phyloP scores from a whole-genome alignment of 2,797 vertebrate species.

The Merluccius polli region DNA sequence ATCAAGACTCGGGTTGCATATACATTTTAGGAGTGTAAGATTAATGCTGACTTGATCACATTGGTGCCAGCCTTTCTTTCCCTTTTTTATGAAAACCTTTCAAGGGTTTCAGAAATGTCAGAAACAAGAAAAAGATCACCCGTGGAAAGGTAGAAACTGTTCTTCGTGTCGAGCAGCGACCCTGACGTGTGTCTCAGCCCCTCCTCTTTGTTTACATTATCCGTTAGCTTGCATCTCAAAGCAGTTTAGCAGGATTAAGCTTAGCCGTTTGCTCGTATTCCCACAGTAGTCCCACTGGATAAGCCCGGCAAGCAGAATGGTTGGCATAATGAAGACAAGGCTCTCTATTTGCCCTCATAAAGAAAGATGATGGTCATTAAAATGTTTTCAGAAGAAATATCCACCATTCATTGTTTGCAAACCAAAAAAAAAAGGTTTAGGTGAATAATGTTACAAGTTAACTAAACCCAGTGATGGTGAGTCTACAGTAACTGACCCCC shows the following conservation, averaged over 20 bases:
- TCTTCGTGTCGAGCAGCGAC: not conserved
- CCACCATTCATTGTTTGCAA: not conserved
- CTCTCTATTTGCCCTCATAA: not conserved
- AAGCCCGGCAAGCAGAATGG: not conserved
- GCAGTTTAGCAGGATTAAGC: not conserved
- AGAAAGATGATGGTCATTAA: not conserved
- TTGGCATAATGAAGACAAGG: not conserved
- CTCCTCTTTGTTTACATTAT: not conserved
- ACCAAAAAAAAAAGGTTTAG: conserved; percentile 22
- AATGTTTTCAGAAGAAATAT: conserved; percentile 4
- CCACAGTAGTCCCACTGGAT: not conserved
- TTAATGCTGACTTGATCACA: not conserved
- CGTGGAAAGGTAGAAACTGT: not conserved
- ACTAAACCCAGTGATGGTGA: conserved; percentile 29
- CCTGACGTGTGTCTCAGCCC: not conserved
- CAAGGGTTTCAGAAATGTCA: not conserved
- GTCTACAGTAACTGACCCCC: conserved; percentile 39
- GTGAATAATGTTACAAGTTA: conserved; percentile 28
- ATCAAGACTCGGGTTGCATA: not conserved
- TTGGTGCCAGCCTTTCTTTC: not conserved
- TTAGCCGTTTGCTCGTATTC: not conserved
- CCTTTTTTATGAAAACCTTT: not conserved
- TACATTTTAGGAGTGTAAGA: not conserved
- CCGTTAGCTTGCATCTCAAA: not conserved
- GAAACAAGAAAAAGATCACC: not conserved